Evolutionary conservation across 2,888 invertebrate species (phyloP).

Genomic region (Cephus rjabovi): DNA sequence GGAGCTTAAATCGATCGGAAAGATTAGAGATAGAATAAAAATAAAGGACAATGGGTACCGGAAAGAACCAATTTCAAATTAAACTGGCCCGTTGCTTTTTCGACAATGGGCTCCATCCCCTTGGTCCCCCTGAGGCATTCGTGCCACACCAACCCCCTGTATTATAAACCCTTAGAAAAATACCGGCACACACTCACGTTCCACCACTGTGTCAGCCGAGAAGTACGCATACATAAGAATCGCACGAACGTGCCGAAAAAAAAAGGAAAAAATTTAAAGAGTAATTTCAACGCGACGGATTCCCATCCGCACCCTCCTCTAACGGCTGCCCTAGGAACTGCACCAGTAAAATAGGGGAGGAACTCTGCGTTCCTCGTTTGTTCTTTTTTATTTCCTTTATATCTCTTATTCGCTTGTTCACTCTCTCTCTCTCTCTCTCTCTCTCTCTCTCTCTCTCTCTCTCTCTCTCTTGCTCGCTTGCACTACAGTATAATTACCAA

Average conservation of each 20-base stretch:
- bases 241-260: neutral
- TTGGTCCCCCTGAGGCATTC: neutral
- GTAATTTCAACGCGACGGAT: neutral
- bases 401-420: neutral
- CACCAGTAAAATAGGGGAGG: neutral
- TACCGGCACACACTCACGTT: neutral
- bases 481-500: conserved; percentile 36
- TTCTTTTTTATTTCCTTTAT: neutral
- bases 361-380: neutral
- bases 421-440: neutral
- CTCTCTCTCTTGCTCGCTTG: conserved; percentile 10
- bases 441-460: neutral
- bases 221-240: neutral
- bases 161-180: neutral
- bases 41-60: conserved; percentile 25
- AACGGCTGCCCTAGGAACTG: neutral
- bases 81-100: conserved; percentile 37
- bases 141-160: neutral
- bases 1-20: conserved; percentile 48
- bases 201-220: neutral
- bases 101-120: conserved; percentile 17
- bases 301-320: neutral
- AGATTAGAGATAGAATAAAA: conserved; percentile 46
- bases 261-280: neutral
- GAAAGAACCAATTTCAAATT: conserved; percentile 45